Evolutionary conservation across 2,797 vertebrate genomes (phyloP).

Genomic region (Streptopelia turtur): DNA sequence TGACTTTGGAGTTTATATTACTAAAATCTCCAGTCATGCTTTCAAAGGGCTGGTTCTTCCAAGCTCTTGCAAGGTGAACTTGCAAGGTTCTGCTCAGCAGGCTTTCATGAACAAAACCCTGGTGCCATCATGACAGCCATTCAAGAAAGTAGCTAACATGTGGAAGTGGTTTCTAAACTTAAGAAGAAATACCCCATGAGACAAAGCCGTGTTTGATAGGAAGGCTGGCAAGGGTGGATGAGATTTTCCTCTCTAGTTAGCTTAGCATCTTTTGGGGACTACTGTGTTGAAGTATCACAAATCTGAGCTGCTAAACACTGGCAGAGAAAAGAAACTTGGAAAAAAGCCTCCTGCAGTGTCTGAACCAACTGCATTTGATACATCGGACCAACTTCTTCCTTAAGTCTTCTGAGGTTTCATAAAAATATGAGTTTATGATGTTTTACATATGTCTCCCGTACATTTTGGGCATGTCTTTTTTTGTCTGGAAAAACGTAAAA

Average conservation of each 20-base stretch:
- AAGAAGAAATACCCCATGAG: neutral
- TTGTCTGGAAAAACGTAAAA: neutral
- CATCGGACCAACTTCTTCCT: neutral
- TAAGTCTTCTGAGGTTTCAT: neutral
- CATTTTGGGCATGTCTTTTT: neutral
- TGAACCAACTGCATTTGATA: neutral
- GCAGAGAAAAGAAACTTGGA: neutral
- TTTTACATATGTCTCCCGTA: neutral
- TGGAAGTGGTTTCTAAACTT: constrained; percentile 6
- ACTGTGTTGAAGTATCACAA: neutral
- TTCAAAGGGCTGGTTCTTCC: neutral
- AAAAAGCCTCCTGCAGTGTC: neutral
- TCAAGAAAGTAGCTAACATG: neutral
- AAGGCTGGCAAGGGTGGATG: neutral
- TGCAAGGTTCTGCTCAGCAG: neutral
- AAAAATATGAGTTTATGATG: neutral
- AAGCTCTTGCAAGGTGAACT: neutral
- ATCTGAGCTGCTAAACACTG: neutral
- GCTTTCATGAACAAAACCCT: neutral
- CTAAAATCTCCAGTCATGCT: neutral
- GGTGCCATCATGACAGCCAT: neutral
- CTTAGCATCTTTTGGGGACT: neutral
- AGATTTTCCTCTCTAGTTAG: neutral
- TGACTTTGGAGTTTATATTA: accelerated
- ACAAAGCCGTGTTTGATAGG: neutral